Evolutionary conservation across 2,888 invertebrate species (phyloP).

Genomic region (Apocheima hispidaria): DNA sequence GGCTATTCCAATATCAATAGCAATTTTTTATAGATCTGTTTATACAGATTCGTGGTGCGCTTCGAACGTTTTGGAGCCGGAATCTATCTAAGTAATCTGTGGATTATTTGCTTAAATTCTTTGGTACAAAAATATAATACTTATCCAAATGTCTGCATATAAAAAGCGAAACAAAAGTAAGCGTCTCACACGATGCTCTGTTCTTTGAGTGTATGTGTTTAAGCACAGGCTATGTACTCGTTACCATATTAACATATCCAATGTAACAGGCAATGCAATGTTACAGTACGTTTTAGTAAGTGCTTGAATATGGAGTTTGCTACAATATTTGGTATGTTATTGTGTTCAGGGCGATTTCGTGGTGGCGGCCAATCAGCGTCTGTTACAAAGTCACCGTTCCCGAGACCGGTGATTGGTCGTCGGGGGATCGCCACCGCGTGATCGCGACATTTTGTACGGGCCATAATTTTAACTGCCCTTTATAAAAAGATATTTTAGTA

Average conservation of each 20-base stretch:
- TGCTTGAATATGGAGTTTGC: slow-evolving; percentile 11
- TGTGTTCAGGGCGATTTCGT: neutral
- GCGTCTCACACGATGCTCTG: slow-evolving; percentile 68
- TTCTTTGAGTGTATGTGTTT: slow-evolving; percentile 49
- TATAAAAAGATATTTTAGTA: neutral
- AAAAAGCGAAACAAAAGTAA: slow-evolving; percentile 60
- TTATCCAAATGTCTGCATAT: slow-evolving; percentile 20
- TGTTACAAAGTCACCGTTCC: neutral
- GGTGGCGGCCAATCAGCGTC: neutral
- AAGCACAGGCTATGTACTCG: slow-evolving; percentile 59
- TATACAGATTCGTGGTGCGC: no score
- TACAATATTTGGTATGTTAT: neutral
- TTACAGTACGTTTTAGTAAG: slow-evolving; percentile 18
- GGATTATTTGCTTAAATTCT: neutral
- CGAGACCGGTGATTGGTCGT: neutral
- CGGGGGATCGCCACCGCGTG: neutral
- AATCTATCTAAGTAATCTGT: no score
- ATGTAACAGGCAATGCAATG: slow-evolving; percentile 19
- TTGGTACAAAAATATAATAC: slow-evolving; percentile 14
- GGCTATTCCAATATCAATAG: no score
- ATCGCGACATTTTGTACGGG: neutral
- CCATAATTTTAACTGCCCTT: neutral
- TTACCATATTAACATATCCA: slow-evolving; percentile 21
- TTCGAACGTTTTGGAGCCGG: no score
- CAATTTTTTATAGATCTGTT: no score